Base-by-base conservation (phyloP, 2,888 invertebrate species). In the Drosophila anomelani region DNA sequence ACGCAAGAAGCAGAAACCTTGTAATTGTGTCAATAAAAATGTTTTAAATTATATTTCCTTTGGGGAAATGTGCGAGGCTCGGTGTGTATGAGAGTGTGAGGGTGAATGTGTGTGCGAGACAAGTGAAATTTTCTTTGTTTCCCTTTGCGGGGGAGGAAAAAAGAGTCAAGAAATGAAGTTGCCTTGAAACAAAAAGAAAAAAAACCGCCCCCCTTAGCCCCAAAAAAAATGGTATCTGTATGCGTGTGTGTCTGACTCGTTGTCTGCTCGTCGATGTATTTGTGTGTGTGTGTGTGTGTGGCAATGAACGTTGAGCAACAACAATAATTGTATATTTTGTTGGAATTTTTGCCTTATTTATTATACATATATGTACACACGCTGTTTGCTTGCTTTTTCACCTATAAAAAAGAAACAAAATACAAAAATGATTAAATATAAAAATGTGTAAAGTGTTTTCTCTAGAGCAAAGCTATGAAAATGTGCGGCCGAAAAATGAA, bases 121-220 rank as follows among this genome's bases (percentile, higher is more conserved):
- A 84, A 88, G 82, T 84, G 79, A 86, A 88, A 87, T 82, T 86
- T 80, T 79, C 89, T 87, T 86, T 87, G 87, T 86, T 88, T 79
- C 75, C 59, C 62, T 56, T 61, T 69, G 78, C 72, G 71, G 67
- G 81, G 66, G 77, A 76, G 53, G 56, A 41, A 67, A 56, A 57
- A 58, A 73, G 78, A 86, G 72, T 79, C 63, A 81, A 77, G 63
- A 78, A 84, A 72, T 78, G 74, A 75, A 81, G 78, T 88, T 81
- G 76, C 79, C 80, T 82, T 81, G 80, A 80, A 85, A 80, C 71
- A 60, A 74, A 56, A 61, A 56, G 51, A 61, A 61, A 82, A 77
- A 66, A 64, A 66, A 64, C 43, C 55, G 44, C 51, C 63, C 71
- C 54, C 26, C 46, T 39, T 38, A 29, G 23, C 43, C 43, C 32